phyloP scores from a whole-genome alignment of 2,888 invertebrate species.

The Unio pictorum region DNA sequence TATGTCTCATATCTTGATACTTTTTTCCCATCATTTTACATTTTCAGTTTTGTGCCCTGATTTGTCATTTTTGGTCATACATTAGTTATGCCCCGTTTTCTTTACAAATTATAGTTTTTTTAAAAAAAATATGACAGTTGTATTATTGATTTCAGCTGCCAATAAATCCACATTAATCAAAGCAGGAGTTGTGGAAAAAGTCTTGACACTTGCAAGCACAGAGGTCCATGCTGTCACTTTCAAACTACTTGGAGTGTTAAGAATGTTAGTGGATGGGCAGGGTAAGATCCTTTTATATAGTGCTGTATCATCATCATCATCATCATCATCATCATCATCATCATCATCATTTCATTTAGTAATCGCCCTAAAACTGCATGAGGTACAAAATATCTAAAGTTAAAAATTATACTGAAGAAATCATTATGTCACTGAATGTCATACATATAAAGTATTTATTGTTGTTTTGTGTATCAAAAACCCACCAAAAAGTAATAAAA shows the following conservation, averaged over 20 bases:
- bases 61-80: too few species aligned
- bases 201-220: constrained; percentile 79
- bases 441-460: background rate
- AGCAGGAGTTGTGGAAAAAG: constrained; percentile 82
- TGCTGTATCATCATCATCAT: background rate
- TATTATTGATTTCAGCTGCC: constrained; percentile 79
- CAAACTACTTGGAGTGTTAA: constrained; percentile 86
- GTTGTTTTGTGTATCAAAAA: too few species aligned
- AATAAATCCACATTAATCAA: constrained; percentile 84
- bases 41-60: too few species aligned
- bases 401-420: background rate
- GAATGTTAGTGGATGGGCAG: constrained; percentile 87
- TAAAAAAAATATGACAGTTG: too few species aligned
- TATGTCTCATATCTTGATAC: too few species aligned
- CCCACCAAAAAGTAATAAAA: too few species aligned
- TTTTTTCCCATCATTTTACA: too few species aligned
- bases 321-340: background rate
- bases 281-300: constrained; percentile 42
- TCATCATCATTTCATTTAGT: background rate
- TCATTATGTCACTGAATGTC: background rate
- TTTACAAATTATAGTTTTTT: too few species aligned
- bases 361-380: background rate
- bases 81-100: too few species aligned
- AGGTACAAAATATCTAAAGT: background rate
- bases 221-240: constrained; percentile 86